These are phyloP conservation scores for Camptogramma bilineatum DNA, from an alignment of 2,888 invertebrate species.

Conservation along the genomic window DNA sequence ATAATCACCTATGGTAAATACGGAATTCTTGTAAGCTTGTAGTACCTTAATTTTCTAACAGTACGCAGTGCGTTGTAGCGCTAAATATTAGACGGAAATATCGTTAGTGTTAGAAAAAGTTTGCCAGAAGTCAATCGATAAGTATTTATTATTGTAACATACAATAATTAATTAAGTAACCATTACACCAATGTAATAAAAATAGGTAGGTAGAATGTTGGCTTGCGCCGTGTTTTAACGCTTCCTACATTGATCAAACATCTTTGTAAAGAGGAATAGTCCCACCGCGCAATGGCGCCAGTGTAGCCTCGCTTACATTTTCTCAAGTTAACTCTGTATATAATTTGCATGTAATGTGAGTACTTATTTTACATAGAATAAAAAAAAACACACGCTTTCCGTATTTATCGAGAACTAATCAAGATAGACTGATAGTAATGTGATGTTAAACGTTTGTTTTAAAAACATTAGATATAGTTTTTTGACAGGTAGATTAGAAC, in stretches of 20 bases:
- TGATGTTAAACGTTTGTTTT: too few species aligned
- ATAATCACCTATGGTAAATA: constrained; percentile 77
- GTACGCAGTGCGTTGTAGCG: constrained; percentile 51
- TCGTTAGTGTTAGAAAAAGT: constrained; percentile 16
- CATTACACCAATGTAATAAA: too few species aligned
- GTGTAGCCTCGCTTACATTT: constrained; percentile 55
- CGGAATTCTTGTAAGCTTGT: constrained; percentile 73
- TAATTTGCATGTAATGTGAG: constrained; percentile 60
- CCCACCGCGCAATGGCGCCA: constrained; percentile 19
- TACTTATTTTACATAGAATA: constrained; percentile 26
- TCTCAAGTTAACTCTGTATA: constrained; percentile 51
- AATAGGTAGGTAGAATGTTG: background rate
- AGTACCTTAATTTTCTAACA: constrained; percentile 65
- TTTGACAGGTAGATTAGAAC: too few species aligned
- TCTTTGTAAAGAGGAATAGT: constrained; percentile 18
- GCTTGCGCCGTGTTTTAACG: background rate
- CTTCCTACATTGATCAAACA: background rate
- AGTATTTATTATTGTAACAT: background rate
- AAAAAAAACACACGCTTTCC: background rate
- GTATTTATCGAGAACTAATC: constrained; percentile 40
- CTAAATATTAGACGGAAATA: constrained; percentile 22
- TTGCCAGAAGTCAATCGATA: background rate
- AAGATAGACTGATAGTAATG: constrained; percentile 7
- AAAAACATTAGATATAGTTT: too few species aligned
- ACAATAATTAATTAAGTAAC: too few species aligned